Base-by-base conservation (phyloP, 2,888 invertebrate genomes). In the Hypena proboscidalis region DNA sequence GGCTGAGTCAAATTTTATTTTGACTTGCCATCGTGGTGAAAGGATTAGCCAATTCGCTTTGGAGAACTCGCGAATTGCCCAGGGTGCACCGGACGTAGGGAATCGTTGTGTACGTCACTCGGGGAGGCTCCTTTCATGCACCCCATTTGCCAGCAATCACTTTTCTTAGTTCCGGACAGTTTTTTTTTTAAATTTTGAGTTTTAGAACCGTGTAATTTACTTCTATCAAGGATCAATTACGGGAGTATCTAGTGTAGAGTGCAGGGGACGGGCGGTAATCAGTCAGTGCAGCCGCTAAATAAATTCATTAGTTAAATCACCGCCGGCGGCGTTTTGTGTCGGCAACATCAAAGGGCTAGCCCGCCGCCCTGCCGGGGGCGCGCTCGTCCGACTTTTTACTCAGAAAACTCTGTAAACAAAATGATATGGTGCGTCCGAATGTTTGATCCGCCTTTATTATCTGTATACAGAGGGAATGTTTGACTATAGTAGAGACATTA, bases 241-340 rank as follows among this genome's bases (percentile, higher is more conserved):
- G 47, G 51, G 29, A 39, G 43, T 53, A 47, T 53, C 58, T 64
- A 63, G 56, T 53, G 50, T 58, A 49, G 51, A 55, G 56, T 41
- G 35, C 49, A 30, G 60, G 54, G 62, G 76, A 69, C 68, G 65
- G 65, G 66, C 66, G 68, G 77, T 74, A 73, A 74, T 77, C 75
- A 71, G 79, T 79, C 80, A 77, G 79, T 77, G 77, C 74, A 79
- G 82, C 88, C 84, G 87, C 89, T 91, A 91, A 91, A 91, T 91
- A 91, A 91, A 91, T 91, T 91, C 91, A 91, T 91, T 91, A 91
- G 91, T 91, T 86, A 91, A 91, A 91, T 90, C 89, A 88, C 88
- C 85, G 88, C 83, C 85, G 90, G 91, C 90, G 86, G 88, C 89
- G 81, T 85, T 90, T 90, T 85, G 84, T 90, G 90, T 90, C 91